A percentile compares a stretch with the other conserved stretches of the same genome.
phyloP scores from a whole-genome alignment of 2,888 invertebrate species.

The Chrysodeixis includens region DNA sequence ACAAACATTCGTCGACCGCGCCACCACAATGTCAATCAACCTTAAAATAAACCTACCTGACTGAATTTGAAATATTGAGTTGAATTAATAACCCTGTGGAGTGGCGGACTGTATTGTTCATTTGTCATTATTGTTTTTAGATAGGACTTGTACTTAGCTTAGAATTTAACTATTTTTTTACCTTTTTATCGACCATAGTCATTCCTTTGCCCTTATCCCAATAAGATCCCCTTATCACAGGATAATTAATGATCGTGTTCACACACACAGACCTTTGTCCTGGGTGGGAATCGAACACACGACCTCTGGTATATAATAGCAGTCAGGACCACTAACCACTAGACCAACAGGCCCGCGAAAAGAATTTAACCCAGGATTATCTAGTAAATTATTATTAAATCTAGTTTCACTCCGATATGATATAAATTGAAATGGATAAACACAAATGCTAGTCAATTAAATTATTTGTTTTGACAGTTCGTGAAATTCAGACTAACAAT shows the following conservation, averaged over 20 bases:
- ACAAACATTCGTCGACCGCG: neutral
- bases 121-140: slow-evolving; percentile 49
- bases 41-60: slow-evolving; percentile 26
- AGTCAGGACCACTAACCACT: too few relatives aligned
- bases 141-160: too few relatives aligned
- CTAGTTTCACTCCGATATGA: neutral
- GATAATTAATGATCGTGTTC: too few relatives aligned
- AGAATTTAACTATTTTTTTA: too few relatives aligned
- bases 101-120: slow-evolving; percentile 34
- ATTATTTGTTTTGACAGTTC: slow-evolving; percentile 4
- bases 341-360: too few relatives aligned
- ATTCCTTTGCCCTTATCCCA: too few relatives aligned
- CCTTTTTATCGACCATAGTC: too few relatives aligned
- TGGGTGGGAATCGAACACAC: too few relatives aligned
- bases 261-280: too few relatives aligned
- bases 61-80: slow-evolving; percentile 52
- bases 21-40: slow-evolving; percentile 20
- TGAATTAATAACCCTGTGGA: slow-evolving; percentile 46
- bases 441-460: neutral
- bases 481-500: neutral
- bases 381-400: slow-evolving; percentile 9
- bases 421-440: neutral
- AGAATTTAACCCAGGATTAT: too few relatives aligned
- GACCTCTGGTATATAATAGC: too few relatives aligned
- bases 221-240: too few relatives aligned